Conservation (phyloP, 2,888 invertebrate genomes). For the Electrophaes corylata region DNA sequence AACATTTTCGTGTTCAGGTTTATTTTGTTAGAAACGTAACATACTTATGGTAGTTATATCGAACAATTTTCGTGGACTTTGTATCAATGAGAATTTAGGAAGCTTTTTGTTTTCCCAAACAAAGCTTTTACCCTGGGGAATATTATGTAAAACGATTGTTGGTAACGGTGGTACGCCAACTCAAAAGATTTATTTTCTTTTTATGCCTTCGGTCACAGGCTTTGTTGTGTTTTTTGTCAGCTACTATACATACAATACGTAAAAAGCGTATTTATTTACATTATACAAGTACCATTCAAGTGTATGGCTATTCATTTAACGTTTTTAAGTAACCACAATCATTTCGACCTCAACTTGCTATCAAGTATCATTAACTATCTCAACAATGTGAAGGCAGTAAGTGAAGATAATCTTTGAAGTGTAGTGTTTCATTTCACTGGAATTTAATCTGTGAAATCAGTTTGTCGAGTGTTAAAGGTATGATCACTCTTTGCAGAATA, state of each 20-base stretch:
- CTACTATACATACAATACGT: slow-evolving; percentile 6
- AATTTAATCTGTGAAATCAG: slow-evolving; percentile 53
- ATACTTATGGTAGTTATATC: slow-evolving; percentile 39
- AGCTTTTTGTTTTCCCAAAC: slow-evolving; percentile 16
- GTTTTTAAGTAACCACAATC: not conserved
- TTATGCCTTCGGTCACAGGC: slow-evolving; percentile 30
- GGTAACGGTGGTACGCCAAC: slow-evolving; percentile 6
- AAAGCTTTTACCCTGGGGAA: slow-evolving; percentile 14
- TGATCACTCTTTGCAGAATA: slow-evolving; percentile 77
- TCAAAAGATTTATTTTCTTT: slow-evolving; percentile 37
- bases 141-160: slow-evolving; percentile 34
- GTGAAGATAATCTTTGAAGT: not conserved
- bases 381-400: not conserved
- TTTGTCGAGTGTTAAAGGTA: slow-evolving; percentile 60
- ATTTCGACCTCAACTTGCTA: not conserved
- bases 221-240: slow-evolving; percentile 29
- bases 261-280: slow-evolving; percentile 2
- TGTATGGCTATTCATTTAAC: not conserved
- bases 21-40: slow-evolving; percentile 63
- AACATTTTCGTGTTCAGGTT: slow-evolving; percentile 62
- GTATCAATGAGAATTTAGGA: not conserved
- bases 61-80: slow-evolving; percentile 46
- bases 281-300: not conserved
- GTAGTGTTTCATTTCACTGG: slow-evolving; percentile 20
- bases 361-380: not conserved